These are phyloP conservation scores for Gorilla gorilla DNA, from an alignment of 2,113 vertebrate species.

Conservation along the genomic window DNA sequence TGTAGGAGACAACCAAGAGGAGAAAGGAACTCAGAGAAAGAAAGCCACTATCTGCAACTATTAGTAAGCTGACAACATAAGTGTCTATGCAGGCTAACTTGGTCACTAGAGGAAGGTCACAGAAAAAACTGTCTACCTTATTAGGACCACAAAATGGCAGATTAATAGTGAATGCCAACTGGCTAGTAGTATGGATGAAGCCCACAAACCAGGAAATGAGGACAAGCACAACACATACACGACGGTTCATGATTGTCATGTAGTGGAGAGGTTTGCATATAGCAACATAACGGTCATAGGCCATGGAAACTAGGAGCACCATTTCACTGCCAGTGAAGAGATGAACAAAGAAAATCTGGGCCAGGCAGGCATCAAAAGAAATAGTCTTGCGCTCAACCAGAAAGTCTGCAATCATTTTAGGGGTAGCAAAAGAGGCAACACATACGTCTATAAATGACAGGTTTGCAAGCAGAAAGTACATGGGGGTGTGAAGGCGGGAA, in stretches of 20 bases:
- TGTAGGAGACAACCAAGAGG: conserved; percentile 66
- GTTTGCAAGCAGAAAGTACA: conserved; percentile 76
- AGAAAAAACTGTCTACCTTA: conserved; percentile 75
- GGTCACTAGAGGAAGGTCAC: conserved; percentile 73
- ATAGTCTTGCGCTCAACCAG: conserved; percentile 61
- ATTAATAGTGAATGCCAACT: conserved; percentile 64
- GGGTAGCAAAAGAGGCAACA: conserved; percentile 73
- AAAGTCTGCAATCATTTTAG: conserved; percentile 72
- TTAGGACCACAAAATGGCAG: conserved; percentile 79
- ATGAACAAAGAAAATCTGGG: conserved; percentile 78
- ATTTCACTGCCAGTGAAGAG: conserved; percentile 72
- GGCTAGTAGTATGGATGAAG: conserved; percentile 73
- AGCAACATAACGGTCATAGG: conserved; percentile 73
- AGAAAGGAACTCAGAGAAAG: conserved; percentile 63
- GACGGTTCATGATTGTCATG: conserved; percentile 59
- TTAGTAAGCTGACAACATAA: conserved; percentile 45
- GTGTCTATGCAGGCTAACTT: conserved; percentile 69
- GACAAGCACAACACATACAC: conserved; percentile 52
- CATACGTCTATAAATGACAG: conserved; percentile 73
- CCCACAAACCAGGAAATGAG: conserved; percentile 66
- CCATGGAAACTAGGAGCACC: conserved; percentile 77
- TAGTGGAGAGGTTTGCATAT: conserved; percentile 78
- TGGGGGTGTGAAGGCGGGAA: conserved; percentile 37
- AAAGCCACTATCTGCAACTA: conserved; percentile 69
- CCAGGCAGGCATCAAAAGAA: conserved; percentile 70